A percentile compares a stretch with the other conserved stretches of the same genome.
Conservation (phyloP, 2,113 vertebrate species). For the Poeciliopsis occidentalis region DNA sequence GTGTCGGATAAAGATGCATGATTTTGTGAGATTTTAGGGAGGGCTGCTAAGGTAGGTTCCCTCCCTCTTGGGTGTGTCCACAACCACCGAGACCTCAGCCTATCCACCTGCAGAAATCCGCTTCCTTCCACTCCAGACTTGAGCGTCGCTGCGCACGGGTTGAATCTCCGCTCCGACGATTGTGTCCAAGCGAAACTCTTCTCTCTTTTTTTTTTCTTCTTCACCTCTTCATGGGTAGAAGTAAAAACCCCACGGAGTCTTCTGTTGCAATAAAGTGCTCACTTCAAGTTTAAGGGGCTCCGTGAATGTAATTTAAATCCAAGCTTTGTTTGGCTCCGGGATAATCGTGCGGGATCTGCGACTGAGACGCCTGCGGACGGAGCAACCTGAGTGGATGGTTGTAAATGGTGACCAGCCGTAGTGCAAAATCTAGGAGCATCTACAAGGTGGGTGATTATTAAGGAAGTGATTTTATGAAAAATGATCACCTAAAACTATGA, state of each 20-base stretch:
- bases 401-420: slow-evolving; percentile 59
- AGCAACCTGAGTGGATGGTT: slow-evolving; percentile 63
- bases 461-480: slow-evolving; percentile 9
- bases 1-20: slow-evolving; percentile 6
- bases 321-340: slow-evolving; percentile 64
- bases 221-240: slow-evolving; percentile 19
- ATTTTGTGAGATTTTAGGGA: slow-evolving; percentile 39
- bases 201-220: slow-evolving; percentile 27
- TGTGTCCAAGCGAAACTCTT: slow-evolving; percentile 60
- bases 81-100: slow-evolving; percentile 54
- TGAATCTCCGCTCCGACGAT: slow-evolving; percentile 7
- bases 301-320: slow-evolving; percentile 63
- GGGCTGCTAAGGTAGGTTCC: slow-evolving; percentile 75
- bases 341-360: slow-evolving; percentile 69
- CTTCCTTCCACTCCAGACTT: slow-evolving; percentile 50
- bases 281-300: slow-evolving; percentile 54
- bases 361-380: slow-evolving; percentile 57
- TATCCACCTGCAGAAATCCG: slow-evolving; percentile 81
- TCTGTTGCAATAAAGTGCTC: slow-evolving; percentile 52
- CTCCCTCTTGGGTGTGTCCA: slow-evolving; percentile 81
- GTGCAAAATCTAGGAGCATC: slow-evolving; percentile 35
- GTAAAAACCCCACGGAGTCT: slow-evolving; percentile 25
- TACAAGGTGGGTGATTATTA: slow-evolving; percentile 56
- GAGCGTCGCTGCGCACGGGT: slow-evolving; percentile 34
- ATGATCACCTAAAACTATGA: slow-evolving; percentile 10